Base-by-base conservation (phyloP, 1,140 invertebrate genomes). In the Parasteatoda tepidariorum region DNA sequence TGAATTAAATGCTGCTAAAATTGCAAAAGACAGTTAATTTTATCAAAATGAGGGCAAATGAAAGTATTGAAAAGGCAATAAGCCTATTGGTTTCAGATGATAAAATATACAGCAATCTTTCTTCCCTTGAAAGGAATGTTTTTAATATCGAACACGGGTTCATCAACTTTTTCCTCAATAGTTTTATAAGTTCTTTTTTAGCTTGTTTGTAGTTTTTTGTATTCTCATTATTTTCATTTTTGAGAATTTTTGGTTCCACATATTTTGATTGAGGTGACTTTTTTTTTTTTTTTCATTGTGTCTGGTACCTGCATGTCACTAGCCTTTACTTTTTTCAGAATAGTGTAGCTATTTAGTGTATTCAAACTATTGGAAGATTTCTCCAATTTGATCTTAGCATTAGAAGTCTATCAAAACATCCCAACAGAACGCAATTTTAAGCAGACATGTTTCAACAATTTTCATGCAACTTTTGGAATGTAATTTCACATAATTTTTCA, bases 71-170 rank as follows among this genome's bases (percentile, higher is more conserved):
- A 67, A 28, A 67, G 31, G 22, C 11, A 67, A 28, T 24, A 67
- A 13, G 30, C 64, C 7, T 67, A 33, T 28, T 67, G 4, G 31
- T 9, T 11, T 67, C 30, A 67, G 5, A 9, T 67, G 59, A 11
- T 6, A 61, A 22, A n/a, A 61, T 11, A 26, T n/a, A 61, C 7
- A 26, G 7, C 7, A 61, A 26, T 24, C 31, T 26, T 67, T 67
- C 64, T 33, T 67, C 26, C 30, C 64, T 67, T 67, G 64, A 67
- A 7, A 28, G 31, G 30, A 11, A n/a, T n/a, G n/a, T n/a, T n/a
- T n/a, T n/a, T n/a, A n/a, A n/a, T n/a, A n/a, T n/a, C n/a, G n/a
- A n/a, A n/a, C n/a, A n/a, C n/a, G n/a, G n/a, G n/a, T n/a, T n/a
- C n/a, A n/a, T n/a, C n/a, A n/a, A n/a, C n/a, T n/a, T n/a, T n/a